phyloP scores from a whole-genome alignment of 2,797 vertebrate genomes.

The Cichlasoma orientale region DNA sequence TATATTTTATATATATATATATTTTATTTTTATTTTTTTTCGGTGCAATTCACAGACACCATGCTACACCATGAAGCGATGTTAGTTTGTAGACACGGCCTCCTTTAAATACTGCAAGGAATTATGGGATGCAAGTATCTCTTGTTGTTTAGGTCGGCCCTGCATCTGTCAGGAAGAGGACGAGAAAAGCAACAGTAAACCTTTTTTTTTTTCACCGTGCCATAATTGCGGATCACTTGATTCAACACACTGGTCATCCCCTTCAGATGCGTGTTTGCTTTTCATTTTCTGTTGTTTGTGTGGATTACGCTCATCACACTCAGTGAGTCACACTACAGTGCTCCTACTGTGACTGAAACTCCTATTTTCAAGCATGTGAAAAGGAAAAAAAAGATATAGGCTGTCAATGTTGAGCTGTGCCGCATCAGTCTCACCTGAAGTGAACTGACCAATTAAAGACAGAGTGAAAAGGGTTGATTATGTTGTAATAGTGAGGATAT shows the following conservation, averaged over 20 bases:
- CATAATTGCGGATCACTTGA: background rate
- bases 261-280: slow-evolving; percentile 2
- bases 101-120: background rate
- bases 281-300: background rate
- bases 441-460: background rate
- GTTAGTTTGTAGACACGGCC: background rate
- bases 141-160: background rate
- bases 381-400: background rate
- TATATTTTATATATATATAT: background rate
- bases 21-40: background rate
- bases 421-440: background rate
- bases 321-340: slow-evolving; percentile 46
- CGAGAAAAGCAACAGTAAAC: background rate
- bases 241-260: background rate
- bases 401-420: background rate
- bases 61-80: background rate
- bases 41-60: background rate
- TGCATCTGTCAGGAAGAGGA: background rate
- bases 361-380: background rate
- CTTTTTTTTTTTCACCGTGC: background rate
- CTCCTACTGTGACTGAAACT: slow-evolving; percentile 12
- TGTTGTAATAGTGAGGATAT: background rate
- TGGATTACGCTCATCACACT: slow-evolving; percentile 6
- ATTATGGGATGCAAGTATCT: background rate
- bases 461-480: background rate